Conservation (phyloP, 2,113 vertebrate species). For the Murina feae region DNA sequence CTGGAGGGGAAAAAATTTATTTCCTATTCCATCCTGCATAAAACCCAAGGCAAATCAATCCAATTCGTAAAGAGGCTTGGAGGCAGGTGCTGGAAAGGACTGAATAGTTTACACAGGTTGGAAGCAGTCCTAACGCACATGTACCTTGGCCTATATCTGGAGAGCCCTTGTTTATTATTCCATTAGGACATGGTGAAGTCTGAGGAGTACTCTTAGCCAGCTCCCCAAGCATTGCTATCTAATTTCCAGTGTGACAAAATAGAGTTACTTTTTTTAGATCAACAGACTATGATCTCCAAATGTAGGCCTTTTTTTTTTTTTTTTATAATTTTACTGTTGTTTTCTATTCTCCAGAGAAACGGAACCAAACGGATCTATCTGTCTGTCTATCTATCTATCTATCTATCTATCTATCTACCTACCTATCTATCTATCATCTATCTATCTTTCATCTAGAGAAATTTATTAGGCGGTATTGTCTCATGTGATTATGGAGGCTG, state of each 20-base stretch:
- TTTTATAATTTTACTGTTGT: slow-evolving; percentile 16
- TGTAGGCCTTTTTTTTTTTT: neutral
- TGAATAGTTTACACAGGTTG: neutral
- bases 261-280: neutral
- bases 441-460: neutral
- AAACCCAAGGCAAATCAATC: neutral
- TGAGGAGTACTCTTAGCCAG: neutral
- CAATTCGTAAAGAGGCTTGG: neutral
- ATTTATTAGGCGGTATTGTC: neutral
- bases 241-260: neutral
- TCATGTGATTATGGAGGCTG: neutral
- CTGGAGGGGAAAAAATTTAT: neutral
- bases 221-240: neutral
- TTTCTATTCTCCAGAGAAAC: neutral
- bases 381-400: neutral
- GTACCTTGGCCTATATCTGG: neutral
- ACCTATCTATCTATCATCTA: neutral
- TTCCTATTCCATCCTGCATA: neutral
- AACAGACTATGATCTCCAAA: neutral
- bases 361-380: neutral
- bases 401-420: neutral
- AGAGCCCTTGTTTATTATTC: neutral
- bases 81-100: slow-evolving; percentile 8
- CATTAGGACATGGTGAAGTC: neutral
- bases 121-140: neutral